These are phyloP conservation scores for Selene dorsalis DNA, from an alignment of 2,797 vertebrate species.

Conservation along the genomic window DNA sequence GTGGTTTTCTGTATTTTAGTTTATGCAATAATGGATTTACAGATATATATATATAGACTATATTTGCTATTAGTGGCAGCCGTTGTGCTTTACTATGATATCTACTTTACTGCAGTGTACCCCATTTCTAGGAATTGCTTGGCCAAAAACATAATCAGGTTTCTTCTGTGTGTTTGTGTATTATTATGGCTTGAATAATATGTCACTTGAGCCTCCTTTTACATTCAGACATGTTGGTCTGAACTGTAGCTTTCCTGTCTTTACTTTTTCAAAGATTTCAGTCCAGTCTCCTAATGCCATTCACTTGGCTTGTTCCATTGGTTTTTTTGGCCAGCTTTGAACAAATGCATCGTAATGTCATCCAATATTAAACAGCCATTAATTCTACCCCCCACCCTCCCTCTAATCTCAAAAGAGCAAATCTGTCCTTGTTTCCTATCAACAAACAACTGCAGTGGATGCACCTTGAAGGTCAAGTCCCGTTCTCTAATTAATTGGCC, in stretches of 20 bases:
- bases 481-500: constrained; percentile 75
- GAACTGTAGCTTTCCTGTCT: not conserved
- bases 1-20: not conserved
- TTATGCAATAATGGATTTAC: not conserved
- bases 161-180: not conserved
- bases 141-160: not conserved
- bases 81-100: not conserved
- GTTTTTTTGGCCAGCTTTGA: constrained; percentile 38
- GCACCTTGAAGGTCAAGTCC: constrained; percentile 82
- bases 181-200: not conserved
- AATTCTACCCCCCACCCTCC: constrained; percentile 62
- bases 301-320: constrained; percentile 31
- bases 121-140: not conserved
- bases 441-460: constrained; percentile 74
- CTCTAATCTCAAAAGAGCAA: constrained; percentile 76
- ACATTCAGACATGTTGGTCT: not conserved
- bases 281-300: not conserved
- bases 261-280: constrained; percentile 1
- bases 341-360: constrained; percentile 51
- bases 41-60: not conserved
- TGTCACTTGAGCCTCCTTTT: constrained; percentile 10
- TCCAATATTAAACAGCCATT: constrained; percentile 68
- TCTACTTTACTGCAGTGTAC: not conserved
- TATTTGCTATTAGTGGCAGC: not conserved
- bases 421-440: constrained; percentile 74